Conservation (phyloP, 1,140 invertebrate genomes). For the Aethina tumida region DNA sequence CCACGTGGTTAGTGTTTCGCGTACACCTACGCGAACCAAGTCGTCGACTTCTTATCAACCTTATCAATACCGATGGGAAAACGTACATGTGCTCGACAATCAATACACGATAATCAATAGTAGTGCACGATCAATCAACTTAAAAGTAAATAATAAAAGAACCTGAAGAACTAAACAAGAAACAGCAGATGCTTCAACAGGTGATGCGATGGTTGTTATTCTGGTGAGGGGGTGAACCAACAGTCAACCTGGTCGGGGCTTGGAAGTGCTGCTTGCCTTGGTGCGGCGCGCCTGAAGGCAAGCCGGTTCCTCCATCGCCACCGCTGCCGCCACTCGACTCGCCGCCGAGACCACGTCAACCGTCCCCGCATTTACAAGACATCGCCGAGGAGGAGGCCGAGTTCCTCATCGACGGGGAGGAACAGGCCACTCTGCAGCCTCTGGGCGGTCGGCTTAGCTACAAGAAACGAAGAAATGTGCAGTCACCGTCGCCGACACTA, state of each 20-base stretch:
- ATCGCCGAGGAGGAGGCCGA: conserved; percentile 33
- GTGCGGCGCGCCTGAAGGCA: conserved; percentile 35
- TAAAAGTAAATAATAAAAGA: no score
- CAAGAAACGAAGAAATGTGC: conserved; percentile 29
- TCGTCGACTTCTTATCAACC: no score
- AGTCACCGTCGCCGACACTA: conserved; percentile 31
- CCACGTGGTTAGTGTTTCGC: no score
- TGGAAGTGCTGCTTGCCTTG: conserved; percentile 38
- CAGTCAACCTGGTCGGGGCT: conserved; percentile 35
- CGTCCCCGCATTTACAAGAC: conserved; percentile 32
- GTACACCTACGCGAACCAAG: no score
- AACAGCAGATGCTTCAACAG: no score
- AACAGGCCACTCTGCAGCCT: conserved; percentile 23
- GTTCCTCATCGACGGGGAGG: conserved; percentile 20
- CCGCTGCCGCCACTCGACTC: conserved; percentile 14
- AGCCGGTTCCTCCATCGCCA: conserved; percentile 27
- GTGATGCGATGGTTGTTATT: conserved; percentile 10
- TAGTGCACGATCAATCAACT: no score
- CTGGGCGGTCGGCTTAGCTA: conserved; percentile 22
- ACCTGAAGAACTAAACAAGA: no score
- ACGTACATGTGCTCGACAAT: no score
- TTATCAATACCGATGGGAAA: no score
- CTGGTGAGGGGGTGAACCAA: conserved; percentile 13
- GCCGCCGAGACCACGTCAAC: conserved; percentile 19
- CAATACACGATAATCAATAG: no score